Evolutionary conservation across 1,140 invertebrate genomes (phyloP).

Genomic region (Ooceraea biroi): DNA sequence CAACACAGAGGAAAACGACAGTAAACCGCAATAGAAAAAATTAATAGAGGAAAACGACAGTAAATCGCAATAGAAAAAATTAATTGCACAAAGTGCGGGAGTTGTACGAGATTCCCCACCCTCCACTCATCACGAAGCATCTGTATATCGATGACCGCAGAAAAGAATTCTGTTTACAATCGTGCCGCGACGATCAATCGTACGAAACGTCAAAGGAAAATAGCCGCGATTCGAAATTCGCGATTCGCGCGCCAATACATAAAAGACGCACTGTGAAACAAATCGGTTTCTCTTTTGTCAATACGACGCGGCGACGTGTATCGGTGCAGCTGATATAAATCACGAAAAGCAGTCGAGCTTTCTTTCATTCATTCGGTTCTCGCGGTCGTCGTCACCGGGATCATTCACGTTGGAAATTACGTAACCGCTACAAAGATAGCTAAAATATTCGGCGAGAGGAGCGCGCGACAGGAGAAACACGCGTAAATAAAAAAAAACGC

Average conservation of each 20-base stretch:
- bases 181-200: neutral
- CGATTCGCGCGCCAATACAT: neutral
- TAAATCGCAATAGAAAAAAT: neutral
- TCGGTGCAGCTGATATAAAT: neutral
- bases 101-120: too few species aligned
- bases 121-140: too few species aligned
- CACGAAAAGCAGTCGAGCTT: slow-evolving; percentile 61
- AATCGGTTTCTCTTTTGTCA: neutral
- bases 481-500: slow-evolving; percentile 75
- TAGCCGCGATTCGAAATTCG: neutral
- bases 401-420: slow-evolving; percentile 77
- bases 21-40: too few species aligned
- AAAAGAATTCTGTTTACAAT: slow-evolving; percentile 68
- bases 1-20: too few species aligned
- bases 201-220: neutral
- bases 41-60: neutral
- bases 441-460: slow-evolving; percentile 80
- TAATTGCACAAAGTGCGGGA: too few species aligned
- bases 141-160: slow-evolving; percentile 42
- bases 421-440: slow-evolving; percentile 77
- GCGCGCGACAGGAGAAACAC: slow-evolving; percentile 74
- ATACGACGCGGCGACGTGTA: neutral
- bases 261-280: neutral
- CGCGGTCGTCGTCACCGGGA: slow-evolving; percentile 68
- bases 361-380: slow-evolving; percentile 69